A percentile compares a stretch with the other conserved stretches of the same genome.
These are phyloP conservation scores for Drosophila melanica DNA, from an alignment of 1,140 invertebrate species.

Conservation along the genomic window DNA sequence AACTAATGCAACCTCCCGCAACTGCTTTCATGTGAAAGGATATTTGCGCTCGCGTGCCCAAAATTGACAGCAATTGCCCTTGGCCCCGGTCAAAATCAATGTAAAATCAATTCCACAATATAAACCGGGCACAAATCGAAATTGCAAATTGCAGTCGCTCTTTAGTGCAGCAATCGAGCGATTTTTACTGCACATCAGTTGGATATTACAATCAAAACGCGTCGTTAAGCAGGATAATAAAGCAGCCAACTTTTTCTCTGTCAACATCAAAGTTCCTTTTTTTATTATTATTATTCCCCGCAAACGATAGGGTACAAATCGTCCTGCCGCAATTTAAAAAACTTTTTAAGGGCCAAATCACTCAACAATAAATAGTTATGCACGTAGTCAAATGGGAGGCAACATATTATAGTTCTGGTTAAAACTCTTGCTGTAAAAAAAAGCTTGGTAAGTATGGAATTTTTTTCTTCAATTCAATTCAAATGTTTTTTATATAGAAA, in stretches of 20 bases:
- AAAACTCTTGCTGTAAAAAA: no score
- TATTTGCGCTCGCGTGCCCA: conserved; percentile 39
- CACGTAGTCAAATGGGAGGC: no score
- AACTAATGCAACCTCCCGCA: conserved; percentile 25
- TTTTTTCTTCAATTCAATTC: no score
- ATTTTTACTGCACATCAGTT: conserved; percentile 34
- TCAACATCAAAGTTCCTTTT: conserved; percentile 35
- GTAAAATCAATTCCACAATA: conserved; percentile 1
- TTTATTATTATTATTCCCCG: neutral
- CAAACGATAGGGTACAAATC: neutral
- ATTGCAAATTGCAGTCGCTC: conserved; percentile 1
- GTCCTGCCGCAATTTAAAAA: no score
- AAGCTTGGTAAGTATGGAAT: neutral
- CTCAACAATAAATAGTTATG: neutral
- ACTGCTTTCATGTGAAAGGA: conserved; percentile 50
- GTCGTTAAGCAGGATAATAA: conserved; percentile 68
- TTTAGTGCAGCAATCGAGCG: conserved; percentile 3
- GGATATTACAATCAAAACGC: conserved; percentile 63
- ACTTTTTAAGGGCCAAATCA: neutral
- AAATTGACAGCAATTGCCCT: conserved; percentile 1
- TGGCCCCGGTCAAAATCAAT: conserved; percentile 51
- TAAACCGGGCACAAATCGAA: neutral
- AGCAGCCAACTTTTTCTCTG: conserved; percentile 58
- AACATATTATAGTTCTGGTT: no score
- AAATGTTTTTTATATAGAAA: neutral